These are phyloP conservation scores for Euzophera pinguis DNA, from an alignment of 2,888 invertebrate species.

Conservation along the genomic window DNA sequence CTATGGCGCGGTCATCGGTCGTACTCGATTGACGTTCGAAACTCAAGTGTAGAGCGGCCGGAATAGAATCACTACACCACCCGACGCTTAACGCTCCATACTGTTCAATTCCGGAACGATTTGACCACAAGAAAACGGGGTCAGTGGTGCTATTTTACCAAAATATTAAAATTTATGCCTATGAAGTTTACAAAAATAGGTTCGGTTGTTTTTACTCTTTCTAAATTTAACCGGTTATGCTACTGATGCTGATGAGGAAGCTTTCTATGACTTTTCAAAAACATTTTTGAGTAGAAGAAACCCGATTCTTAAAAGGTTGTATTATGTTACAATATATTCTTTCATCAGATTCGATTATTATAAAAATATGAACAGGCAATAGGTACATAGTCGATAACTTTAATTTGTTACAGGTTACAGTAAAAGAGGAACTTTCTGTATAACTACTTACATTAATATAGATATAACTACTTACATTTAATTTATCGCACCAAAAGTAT, in stretches of 20 bases:
- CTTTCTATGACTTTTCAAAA: constrained; percentile 4
- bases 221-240: constrained; percentile 4
- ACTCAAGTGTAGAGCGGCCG: constrained; percentile 22
- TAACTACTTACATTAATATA: too few species aligned
- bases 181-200: constrained; percentile 7
- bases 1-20: constrained; percentile 17
- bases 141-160: constrained; percentile 23
- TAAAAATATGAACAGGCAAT: too few species aligned
- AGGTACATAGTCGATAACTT: too few species aligned
- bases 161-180: constrained; percentile 24
- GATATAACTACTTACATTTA: too few species aligned
- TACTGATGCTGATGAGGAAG: too few species aligned
- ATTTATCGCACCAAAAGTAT: too few species aligned
- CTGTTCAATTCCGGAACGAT: constrained; percentile 23
- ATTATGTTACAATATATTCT: too few species aligned
- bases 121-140: constrained; percentile 25
- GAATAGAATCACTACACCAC: constrained; percentile 17
- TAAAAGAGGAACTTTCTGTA: too few species aligned
- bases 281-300: too few species aligned
- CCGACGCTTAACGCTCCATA: constrained; percentile 20
- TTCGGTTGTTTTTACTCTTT: background rate
- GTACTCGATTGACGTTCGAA: constrained; percentile 22
- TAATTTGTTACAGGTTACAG: too few species aligned
- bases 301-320: too few species aligned
- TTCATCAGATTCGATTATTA: too few species aligned